A percentile compares a stretch with the other conserved stretches of the same genome.
Conservation (phyloP, 2,888 invertebrate species). For the Scaptomyza tumidula region DNA sequence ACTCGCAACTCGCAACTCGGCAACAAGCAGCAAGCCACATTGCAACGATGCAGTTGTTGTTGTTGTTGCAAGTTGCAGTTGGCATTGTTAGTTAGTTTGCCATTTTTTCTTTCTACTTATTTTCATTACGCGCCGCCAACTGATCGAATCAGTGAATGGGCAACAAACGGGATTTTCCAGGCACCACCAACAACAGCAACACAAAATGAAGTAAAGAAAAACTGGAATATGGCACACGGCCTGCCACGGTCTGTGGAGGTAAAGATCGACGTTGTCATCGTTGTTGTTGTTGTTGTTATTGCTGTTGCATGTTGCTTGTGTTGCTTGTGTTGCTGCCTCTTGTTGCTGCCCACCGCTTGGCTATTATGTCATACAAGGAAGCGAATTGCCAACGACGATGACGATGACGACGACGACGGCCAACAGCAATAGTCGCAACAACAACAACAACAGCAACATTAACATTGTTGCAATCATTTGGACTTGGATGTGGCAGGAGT, state of each 20-base stretch:
- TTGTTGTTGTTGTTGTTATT: conserved; percentile 12
- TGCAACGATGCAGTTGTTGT: conserved; percentile 50
- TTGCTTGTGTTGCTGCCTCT: conserved; percentile 9
- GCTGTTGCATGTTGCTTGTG: conserved; percentile 12
- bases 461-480: conserved; percentile 63
- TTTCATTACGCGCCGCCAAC: conserved; percentile 62
- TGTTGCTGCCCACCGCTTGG: conserved; percentile 51
- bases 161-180: conserved; percentile 71
- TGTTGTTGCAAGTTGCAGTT: conserved; percentile 57
- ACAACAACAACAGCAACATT: conserved; percentile 28
- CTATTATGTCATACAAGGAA: conserved; percentile 82
- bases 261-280: conserved; percentile 70
- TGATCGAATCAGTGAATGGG: conserved; percentile 78
- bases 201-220: conserved; percentile 32
- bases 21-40: conserved; percentile 13
- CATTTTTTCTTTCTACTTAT: conserved; percentile 44
- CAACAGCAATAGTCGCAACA: conserved; percentile 30
- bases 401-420: conserved; percentile 44
- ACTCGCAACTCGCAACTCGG: conserved; percentile 54
- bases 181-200: conserved; percentile 18
- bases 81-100: conserved; percentile 74
- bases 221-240: conserved; percentile 75
- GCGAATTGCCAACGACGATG: conserved; percentile 53
- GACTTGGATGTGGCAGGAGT: conserved; percentile 59
- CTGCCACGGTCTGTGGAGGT: conserved; percentile 59